Evolutionary conservation across 2,888 invertebrate species (phyloP), one percentile per base, ranked within the genome.

Genomic region (Thecocarcelia acutangulata): DNA sequence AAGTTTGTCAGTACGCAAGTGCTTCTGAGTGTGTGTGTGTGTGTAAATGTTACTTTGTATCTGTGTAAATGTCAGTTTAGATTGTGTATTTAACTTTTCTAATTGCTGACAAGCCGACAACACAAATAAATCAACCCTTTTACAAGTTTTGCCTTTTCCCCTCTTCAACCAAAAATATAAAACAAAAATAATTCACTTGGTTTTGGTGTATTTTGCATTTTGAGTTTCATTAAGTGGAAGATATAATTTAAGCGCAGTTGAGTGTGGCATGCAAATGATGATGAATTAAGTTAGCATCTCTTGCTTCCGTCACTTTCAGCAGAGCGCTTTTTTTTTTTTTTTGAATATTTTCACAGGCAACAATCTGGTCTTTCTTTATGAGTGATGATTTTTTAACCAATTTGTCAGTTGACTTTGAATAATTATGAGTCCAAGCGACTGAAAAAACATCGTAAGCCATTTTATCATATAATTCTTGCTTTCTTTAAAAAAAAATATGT

Each of bases 21-120:
- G 15, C 37, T 12, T 66, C 44, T 44, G 28, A 17, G 17, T 50
- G 50, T 50, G 33, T 58, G 54, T 59, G 52, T 44, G 19, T 46
- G 11, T 63, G 17, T 80, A 19, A 2, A 24, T 52, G 52, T 61
- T 52, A 72, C 72, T 52, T 46, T 56, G 63, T 46, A 56, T 54
- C 73, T 64, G 63, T 48, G 48, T 72, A 58, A 58, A 63, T 64
- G 76, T 77, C 81, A 80, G 80, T 74, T 79, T 77, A 77, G 59
- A 70, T 78, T 84, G 81, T 77, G 61, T 77, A 82, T 84, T 86
- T 87, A 88, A 87, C 87, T 89, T 89, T 88, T 87, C 87, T 89
- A 89, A 89, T 89, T 89, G 88, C 86, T 88, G 86, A 85, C 85
- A 88, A 85, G 86, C 86, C 88, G 87, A 85, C 86, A 86, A 84